Evolutionary conservation across 64 coral and sea anemone genomes (phyloP).

Genomic region (Montipora foliosa): DNA sequence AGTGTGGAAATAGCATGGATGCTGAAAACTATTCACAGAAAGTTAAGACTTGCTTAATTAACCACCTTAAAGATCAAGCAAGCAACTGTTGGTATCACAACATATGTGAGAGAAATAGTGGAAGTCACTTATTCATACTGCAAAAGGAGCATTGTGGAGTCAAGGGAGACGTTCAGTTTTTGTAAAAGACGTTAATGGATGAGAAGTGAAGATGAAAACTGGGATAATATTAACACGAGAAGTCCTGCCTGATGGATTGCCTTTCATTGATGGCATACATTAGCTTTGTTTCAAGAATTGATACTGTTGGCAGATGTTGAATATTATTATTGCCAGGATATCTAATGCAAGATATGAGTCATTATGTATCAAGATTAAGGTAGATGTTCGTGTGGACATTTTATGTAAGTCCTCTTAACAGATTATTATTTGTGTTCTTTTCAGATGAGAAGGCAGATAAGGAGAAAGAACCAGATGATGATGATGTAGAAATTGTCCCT

Average conservation of each 20-base stretch:
- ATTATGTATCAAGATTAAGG: neutral
- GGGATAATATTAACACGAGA: neutral
- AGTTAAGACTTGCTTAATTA: neutral
- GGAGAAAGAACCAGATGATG: constrained; percentile 33
- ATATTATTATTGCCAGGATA: neutral
- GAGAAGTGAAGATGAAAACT: neutral
- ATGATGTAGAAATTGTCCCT: constrained; percentile 37
- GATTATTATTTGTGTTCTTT: neutral
- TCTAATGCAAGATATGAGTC: neutral
- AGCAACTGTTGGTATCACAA: neutral
- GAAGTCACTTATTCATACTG: neutral
- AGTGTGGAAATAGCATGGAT: neutral
- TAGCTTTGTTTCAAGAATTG: neutral
- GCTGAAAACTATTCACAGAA: neutral
- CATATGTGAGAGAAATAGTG: neutral
- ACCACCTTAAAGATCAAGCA: neutral
- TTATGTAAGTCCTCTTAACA: neutral
- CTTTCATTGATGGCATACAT: neutral
- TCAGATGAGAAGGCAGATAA: constrained; percentile 11
- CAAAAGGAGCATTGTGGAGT: neutral
- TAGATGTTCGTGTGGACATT: too few relatives aligned
- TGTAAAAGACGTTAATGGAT: neutral
- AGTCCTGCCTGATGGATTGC: neutral
- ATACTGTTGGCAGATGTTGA: neutral
- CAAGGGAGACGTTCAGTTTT: neutral